Evolutionary conservation across 2,797 vertebrate genomes (phyloP).

Genomic region (Lophura swinhoii): DNA sequence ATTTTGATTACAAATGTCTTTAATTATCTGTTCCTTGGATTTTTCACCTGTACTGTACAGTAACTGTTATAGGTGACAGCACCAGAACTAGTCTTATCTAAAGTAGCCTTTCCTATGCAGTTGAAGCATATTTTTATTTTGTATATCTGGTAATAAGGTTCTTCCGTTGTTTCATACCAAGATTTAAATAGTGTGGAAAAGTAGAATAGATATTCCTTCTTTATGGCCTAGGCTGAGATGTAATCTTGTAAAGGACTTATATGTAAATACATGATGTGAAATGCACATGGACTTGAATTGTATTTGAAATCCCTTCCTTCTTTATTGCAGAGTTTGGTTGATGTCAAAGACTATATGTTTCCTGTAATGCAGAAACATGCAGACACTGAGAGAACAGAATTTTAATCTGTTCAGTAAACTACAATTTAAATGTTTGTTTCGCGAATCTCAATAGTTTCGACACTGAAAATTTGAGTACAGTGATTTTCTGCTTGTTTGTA

Average conservation of each 20-base stretch:
- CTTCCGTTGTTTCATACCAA: neutral
- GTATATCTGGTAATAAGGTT: neutral
- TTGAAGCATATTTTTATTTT: neutral
- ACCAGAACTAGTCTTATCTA: neutral
- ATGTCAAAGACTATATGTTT: slow-evolving; percentile 69
- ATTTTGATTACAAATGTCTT: neutral
- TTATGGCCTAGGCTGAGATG: neutral
- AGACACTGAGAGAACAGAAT: slow-evolving; percentile 52
- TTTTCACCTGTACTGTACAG: neutral
- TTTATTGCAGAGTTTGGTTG: neutral
- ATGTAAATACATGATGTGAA: slow-evolving; percentile 28
- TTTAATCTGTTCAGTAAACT: slow-evolving; percentile 69
- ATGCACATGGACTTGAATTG: neutral
- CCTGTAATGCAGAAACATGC: slow-evolving; percentile 26
- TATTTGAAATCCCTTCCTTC: slow-evolving; percentile 55
- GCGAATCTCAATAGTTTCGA: neutral
- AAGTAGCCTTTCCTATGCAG: neutral
- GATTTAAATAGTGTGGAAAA: neutral
- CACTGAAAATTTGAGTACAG: neutral
- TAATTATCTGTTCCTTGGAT: neutral
- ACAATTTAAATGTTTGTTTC: slow-evolving; percentile 54
- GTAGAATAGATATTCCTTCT: neutral
- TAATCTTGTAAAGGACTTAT: neutral
- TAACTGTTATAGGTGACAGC: neutral
- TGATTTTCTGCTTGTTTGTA: slow-evolving; percentile 25